phyloP scores from a whole-genome alignment of 1,140 invertebrate species.

The Orussus abietinus region DNA sequence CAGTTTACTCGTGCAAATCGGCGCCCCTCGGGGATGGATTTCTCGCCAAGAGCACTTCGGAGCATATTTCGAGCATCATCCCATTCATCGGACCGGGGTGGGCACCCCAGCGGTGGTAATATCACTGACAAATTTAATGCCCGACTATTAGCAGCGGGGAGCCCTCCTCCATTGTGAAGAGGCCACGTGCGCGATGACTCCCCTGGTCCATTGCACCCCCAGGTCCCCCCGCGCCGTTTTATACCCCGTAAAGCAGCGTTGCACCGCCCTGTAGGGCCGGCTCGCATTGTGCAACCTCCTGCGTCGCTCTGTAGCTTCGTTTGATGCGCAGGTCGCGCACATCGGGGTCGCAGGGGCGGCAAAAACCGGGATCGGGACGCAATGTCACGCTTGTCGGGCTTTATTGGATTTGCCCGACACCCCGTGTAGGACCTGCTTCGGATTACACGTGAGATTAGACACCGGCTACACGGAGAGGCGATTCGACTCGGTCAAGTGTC shows the following conservation, averaged over 20 bases:
- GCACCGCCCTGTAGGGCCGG: too few relatives aligned
- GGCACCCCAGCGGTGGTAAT: constrained; percentile 31
- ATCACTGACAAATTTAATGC: constrained; percentile 53
- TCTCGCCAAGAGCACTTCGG: constrained; percentile 1
- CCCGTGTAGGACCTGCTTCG: constrained; percentile 39
- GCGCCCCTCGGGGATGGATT: constrained; percentile 11
- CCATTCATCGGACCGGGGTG: constrained; percentile 28
- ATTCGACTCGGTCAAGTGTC: constrained; percentile 48
- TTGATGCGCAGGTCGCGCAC: neutral
- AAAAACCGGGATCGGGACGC: constrained; percentile 22
- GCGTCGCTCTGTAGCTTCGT: too few relatives aligned
- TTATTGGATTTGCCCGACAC: constrained; percentile 48
- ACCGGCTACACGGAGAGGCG: constrained; percentile 24
- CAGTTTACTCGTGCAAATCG: constrained; percentile 19
- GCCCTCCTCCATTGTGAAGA: constrained; percentile 40
- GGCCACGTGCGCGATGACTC: constrained; percentile 44
- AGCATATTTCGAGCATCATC: constrained; percentile 40
- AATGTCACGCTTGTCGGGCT: constrained; percentile 43
- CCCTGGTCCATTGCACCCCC: neutral
- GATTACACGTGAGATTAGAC: constrained; percentile 47
- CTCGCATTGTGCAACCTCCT: too few relatives aligned
- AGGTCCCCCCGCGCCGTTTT: too few relatives aligned
- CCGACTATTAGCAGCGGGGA: constrained; percentile 45
- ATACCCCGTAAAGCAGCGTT: too few relatives aligned
- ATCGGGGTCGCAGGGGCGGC: neutral